Evolutionary conservation across 1,140 invertebrate genomes (phyloP).

Genomic region (Microplitis mediator): DNA sequence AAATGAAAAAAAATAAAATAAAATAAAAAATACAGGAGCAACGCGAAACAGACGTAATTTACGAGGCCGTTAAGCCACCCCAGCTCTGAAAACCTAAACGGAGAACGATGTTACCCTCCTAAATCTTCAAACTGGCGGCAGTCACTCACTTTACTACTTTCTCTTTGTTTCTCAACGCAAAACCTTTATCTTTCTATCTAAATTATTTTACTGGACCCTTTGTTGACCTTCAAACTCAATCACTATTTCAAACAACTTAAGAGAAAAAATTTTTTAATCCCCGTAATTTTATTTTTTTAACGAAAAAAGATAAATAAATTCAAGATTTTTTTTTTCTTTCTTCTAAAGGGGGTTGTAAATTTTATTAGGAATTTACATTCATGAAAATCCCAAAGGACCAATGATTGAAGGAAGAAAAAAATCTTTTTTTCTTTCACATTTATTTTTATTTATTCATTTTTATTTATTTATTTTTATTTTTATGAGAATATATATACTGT

Average conservation of each 20-base stretch:
- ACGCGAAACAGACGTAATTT: slow-evolving; percentile 30
- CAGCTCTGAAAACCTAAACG: slow-evolving; percentile 18
- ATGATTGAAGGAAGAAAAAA: slow-evolving; percentile 16
- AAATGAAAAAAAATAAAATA: slow-evolving; percentile 20
- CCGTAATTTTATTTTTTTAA: not conserved
- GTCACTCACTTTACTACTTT: slow-evolving; percentile 22
- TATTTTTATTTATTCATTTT: not conserved
- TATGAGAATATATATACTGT: not conserved
- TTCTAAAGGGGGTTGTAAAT: not conserved
- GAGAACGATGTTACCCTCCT: slow-evolving; percentile 30
- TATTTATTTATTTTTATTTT: not conserved
- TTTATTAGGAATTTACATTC: slow-evolving; percentile 29
- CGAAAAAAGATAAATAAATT: too few relatives aligned
- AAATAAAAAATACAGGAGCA: slow-evolving; percentile 23
- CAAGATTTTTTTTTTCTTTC: not conserved
- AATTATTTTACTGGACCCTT: slow-evolving; percentile 5
- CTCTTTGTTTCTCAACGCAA: not conserved
- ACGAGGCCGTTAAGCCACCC: slow-evolving; percentile 34
- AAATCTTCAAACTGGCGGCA: slow-evolving; percentile 26
- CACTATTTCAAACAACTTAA: not conserved
- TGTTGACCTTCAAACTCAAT: not conserved
- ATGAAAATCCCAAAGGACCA: slow-evolving; percentile 15
- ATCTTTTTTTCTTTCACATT: not conserved
- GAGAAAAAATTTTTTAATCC: not conserved
- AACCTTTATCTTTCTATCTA: slow-evolving; percentile 8